A percentile compares a stretch with the other conserved stretches of the same genome.
Conservation (phyloP, 2,888 invertebrate genomes). For the Hydrotaea diabolus region DNA sequence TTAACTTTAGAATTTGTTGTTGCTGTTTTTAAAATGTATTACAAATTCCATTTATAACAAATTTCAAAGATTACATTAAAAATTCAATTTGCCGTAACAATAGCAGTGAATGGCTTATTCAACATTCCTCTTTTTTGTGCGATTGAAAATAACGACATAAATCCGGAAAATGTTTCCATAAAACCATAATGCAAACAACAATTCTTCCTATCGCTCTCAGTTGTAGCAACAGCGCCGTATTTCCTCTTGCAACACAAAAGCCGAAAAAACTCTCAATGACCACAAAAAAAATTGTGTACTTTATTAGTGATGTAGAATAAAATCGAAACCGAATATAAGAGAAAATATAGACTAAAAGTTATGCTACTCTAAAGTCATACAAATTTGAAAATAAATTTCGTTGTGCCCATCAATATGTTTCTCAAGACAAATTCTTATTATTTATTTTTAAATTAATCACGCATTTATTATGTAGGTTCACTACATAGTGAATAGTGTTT, state of each 20-base stretch:
- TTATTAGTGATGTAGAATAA: not conserved
- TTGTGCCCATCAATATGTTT: too few relatives aligned
- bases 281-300: constrained; percentile 1
- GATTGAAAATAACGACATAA: not conserved
- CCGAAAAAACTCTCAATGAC: not conserved
- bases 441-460: too few relatives aligned
- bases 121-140: not conserved
- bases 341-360: too few relatives aligned
- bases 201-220: constrained; percentile 45
- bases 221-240: constrained; percentile 4
- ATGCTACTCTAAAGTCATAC: too few relatives aligned
- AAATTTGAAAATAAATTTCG: too few relatives aligned
- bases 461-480: too few relatives aligned
- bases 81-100: constrained; percentile 33
- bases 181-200: constrained; percentile 4
- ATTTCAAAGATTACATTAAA: constrained; percentile 18
- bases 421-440: too few relatives aligned
- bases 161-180: constrained; percentile 24
- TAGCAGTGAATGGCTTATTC: not conserved
- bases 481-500: too few relatives aligned
- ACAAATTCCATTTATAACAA: not conserved
- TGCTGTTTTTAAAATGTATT: not conserved
- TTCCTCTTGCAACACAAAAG: constrained; percentile 12
- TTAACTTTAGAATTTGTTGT: too few relatives aligned
- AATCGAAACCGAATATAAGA: not conserved